A percentile compares a stretch with the other conserved stretches of the same genome.
Conservation (phyloP, 2,888 invertebrate genomes). For the Molorchus minor region DNA sequence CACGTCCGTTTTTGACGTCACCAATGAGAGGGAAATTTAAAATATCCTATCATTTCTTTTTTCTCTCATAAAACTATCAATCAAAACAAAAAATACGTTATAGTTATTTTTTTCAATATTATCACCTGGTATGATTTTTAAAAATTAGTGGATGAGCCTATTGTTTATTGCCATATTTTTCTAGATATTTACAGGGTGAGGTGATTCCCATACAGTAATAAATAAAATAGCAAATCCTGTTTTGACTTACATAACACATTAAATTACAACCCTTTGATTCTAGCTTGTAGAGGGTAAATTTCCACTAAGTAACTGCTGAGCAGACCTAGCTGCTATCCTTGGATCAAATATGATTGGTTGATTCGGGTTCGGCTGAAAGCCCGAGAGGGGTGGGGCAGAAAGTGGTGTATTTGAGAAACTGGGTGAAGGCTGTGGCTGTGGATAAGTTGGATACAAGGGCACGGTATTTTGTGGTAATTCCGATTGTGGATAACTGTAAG, state of each 20-base stretch:
- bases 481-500: slow-evolving; percentile 38
- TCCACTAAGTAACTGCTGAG: slow-evolving; percentile 59
- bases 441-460: slow-evolving; percentile 43
- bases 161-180: too few species aligned
- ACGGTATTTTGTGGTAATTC: slow-evolving; percentile 20
- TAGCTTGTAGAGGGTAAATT: slow-evolving; percentile 36
- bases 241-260: neutral
- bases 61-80: too few species aligned
- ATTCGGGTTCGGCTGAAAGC: slow-evolving; percentile 35
- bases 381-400: slow-evolving; percentile 36
- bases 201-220: neutral
- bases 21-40: too few species aligned
- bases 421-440: slow-evolving; percentile 17
- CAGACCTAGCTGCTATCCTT: slow-evolving; percentile 60
- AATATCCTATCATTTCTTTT: too few species aligned
- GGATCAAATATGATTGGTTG: slow-evolving; percentile 58
- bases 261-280: neutral
- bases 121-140: too few species aligned
- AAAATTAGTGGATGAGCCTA: too few species aligned
- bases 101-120: too few species aligned
- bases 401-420: slow-evolving; percentile 18
- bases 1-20: too few species aligned
- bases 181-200: too few species aligned
- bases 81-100: too few species aligned
- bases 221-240: neutral